These are phyloP conservation scores for Machaerirhynchus nigripectus DNA, from an alignment of 2,113 vertebrate species.

Conservation along the genomic window DNA sequence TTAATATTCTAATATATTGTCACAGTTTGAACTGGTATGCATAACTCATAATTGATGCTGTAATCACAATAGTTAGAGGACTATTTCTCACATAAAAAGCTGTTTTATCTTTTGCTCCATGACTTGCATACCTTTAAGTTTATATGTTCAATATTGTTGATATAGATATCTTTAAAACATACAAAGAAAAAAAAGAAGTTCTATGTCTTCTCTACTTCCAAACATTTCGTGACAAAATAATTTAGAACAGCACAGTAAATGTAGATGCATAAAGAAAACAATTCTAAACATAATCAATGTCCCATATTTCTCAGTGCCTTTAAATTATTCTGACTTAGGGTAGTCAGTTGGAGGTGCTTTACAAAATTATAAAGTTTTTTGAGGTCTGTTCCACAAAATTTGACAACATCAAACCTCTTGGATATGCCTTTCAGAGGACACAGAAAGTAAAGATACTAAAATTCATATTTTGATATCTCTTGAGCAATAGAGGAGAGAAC, in stretches of 20 bases:
- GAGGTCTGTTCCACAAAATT: not conserved
- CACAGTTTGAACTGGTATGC: not conserved
- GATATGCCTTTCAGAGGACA: not conserved
- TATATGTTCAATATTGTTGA: not conserved
- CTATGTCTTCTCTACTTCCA: not conserved
- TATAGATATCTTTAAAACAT: not conserved
- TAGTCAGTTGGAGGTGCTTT: not conserved
- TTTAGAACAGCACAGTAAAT: not conserved
- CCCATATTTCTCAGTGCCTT: not conserved
- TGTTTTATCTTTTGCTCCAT: not conserved
- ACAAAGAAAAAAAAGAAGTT: not conserved
- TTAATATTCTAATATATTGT: not conserved
- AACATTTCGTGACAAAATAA: not conserved
- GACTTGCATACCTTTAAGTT: not conserved
- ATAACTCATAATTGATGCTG: not conserved
- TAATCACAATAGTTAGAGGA: not conserved
- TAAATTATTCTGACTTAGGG: not conserved
- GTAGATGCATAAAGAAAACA: not conserved
- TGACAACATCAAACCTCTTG: not conserved
- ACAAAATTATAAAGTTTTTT: not conserved
- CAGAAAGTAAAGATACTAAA: not conserved
- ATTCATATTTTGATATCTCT: not conserved
- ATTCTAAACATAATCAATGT: not conserved
- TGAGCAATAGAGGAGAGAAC: not conserved
- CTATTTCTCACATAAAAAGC: not conserved